A percentile compares a stretch with the other conserved stretches of the same genome.
These are phyloP conservation scores for Chloroceryle amazona DNA, from an alignment of 2,797 vertebrate species.

Conservation along the genomic window DNA sequence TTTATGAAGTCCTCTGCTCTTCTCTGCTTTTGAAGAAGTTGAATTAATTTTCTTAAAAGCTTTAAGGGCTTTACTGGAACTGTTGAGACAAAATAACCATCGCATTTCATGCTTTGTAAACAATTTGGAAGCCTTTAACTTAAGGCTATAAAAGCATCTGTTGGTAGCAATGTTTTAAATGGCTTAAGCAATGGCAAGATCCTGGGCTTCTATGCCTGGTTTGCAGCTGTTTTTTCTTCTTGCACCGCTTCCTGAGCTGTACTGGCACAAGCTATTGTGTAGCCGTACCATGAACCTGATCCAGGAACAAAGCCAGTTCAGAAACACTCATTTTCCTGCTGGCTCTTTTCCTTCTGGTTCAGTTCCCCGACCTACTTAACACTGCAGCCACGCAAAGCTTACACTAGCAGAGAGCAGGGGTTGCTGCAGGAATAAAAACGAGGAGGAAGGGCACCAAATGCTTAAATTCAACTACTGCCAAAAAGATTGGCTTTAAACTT, in stretches of 20 bases:
- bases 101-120: not conserved
- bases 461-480: not conserved
- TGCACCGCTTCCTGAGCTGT: not conserved
- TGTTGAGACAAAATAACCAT: not conserved
- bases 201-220: not conserved
- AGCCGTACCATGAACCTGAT: not conserved
- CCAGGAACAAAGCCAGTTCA: not conserved
- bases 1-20: not conserved
- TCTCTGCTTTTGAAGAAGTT: not conserved
- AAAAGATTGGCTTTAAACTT: not conserved
- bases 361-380: not conserved
- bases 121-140: slow-evolving; percentile 14
- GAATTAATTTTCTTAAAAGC: not conserved
- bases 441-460: not conserved
- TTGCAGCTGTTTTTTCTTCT: slow-evolving; percentile 27
- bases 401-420: not conserved
- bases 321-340: not conserved
- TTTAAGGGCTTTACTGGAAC: not conserved
- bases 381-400: not conserved
- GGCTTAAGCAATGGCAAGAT: not conserved
- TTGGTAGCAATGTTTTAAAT: not conserved
- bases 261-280: not conserved
- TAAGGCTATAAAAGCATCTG: not conserved
- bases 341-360: not conserved
- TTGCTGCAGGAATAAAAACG: not conserved